Evolutionary conservation across 2,888 invertebrate genomes (phyloP), one percentile per base, ranked within the genome.

Genomic region (Athalia cordata): DNA sequence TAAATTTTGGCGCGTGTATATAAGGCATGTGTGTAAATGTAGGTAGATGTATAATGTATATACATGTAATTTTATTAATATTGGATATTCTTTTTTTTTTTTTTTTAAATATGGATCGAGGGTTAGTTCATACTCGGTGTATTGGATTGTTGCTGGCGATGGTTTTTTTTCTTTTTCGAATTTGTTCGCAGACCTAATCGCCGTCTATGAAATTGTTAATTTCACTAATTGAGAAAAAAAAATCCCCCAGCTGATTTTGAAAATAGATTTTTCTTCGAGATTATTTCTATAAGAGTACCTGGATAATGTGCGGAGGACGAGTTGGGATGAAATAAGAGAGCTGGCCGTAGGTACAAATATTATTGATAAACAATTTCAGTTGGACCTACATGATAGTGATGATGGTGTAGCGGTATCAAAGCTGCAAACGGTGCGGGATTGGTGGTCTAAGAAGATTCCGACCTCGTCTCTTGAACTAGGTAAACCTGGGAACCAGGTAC

Each of bases 401-500:
- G 78, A 65, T 78, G 64, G 74, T 79, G 77, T 43, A 50, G 15
- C 50, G 49, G 62, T 75, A 50, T 75, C 75, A 75, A 62, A 75
- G 59, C 75, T 64, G 75, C 75, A 15, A 64, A 72, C 8, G 45
- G 62, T 50, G 57, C 65, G 74, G 79, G 70, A 29, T 67, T 65
- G 64, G 57, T 79, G 67, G 80, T 79, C 85, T 87, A 90, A 89
- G 29, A 29, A 78, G 89, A 87, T 81, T 90, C 89, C 85, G 89
- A 89, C 88, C 93, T 95, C 90, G 95, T 94, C 92, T 96, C 96
- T 92, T 96, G 96, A 85, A 97, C 96, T 91, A 97, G 93, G 92
- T 96, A 96, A 87, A 97, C 96, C 92, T 96, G 96, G 89, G 96
- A 96, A 88, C 97, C 97, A 91, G 97, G 97, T 87, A 97, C 96